Base-by-base conservation (phyloP, 2,888 invertebrate genomes). In the Drosophila phalerata region DNA sequence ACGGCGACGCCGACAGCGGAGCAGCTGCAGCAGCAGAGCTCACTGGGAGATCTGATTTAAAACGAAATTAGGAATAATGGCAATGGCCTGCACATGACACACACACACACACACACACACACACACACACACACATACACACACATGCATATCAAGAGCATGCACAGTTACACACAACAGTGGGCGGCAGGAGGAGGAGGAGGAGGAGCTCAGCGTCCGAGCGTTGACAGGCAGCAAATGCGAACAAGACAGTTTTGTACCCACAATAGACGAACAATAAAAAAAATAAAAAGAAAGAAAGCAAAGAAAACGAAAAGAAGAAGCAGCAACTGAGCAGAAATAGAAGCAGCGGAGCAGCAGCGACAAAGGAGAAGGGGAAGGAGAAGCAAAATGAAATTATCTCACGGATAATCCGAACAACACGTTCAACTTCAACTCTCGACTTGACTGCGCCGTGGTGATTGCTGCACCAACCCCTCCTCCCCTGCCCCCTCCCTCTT, bases 41-140 rank as follows among this genome's bases (percentile, higher is more conserved):
- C 51, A 64, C 69, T 70, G 70, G 77, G 68, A 88, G 90, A 90
- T 90, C 86, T 90, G 89, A 90, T 90, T 90, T 90, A 88, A 89
- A 88, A 77, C 79, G 89, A 89, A 90, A 89, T 90, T 90, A 90
- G 89, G 85, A 90, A 90, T 90, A 90, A 90, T 90, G 80, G 90
- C 87, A 79, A 90, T 84, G 80, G 84, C 77, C 76, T 82, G 80
- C 85, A 90, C 88, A 89, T 88, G 88, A 85, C 86, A 86, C 69
- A 79, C 63, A 78, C 65, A 63, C 51, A 71, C 62, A 77, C 57
- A 66, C 49, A 75, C 55, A 65, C 40, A 72, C 74, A 69, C 43
- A 65, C 67, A 51, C 38, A 63, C 15, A 51, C 17, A 58, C 3
- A 67, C 38, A 48, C 34, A 68, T 17, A 51, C 17, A 58, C 3